A percentile compares a stretch with the other conserved stretches of the same genome.
Evolutionary conservation across 2,113 vertebrate genomes (phyloP).

Genomic region (Bucco capensis): DNA sequence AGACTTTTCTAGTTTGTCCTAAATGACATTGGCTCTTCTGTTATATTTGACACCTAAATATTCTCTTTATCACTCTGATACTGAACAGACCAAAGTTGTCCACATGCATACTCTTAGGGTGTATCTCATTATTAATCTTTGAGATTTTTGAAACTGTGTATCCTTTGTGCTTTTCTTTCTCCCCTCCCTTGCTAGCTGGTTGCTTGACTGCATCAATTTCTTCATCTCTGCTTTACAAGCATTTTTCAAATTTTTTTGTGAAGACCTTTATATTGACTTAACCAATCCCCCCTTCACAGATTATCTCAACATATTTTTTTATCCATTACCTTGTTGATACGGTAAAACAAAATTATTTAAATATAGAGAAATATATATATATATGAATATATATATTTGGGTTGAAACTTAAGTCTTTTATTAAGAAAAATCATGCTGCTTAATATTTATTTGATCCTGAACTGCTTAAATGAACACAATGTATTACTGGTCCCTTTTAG

Average conservation of each 20-base stretch:
- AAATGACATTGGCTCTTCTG: neutral
- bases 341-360: neutral
- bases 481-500: constrained; percentile 20
- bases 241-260: neutral
- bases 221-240: neutral
- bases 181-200: neutral
- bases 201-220: neutral
- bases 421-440: neutral
- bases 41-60: neutral
- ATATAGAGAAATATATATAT: too few relatives aligned
- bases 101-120: neutral
- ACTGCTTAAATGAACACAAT: neutral
- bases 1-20: neutral
- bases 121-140: neutral
- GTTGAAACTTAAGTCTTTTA: neutral
- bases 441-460: neutral
- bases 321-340: neutral
- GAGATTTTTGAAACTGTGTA: neutral
- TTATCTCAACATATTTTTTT: neutral
- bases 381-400: neutral
- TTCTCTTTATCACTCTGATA: neutral
- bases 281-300: neutral
- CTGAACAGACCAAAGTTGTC: neutral
- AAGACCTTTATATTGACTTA: neutral
- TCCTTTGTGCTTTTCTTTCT: neutral